Conservation (phyloP, 2,797 vertebrate species). For the Spea hammondii region DNA sequence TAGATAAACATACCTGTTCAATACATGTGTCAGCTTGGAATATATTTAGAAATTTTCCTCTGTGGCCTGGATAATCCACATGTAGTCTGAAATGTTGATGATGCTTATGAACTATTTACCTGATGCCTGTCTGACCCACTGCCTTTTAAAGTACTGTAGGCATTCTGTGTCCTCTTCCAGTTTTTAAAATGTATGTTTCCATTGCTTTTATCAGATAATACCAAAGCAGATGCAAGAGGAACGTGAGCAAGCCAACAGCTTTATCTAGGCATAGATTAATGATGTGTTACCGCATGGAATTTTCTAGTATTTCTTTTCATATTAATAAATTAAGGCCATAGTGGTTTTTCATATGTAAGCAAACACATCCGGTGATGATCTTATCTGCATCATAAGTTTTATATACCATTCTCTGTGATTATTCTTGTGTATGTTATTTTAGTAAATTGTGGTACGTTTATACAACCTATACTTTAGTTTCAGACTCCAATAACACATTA, state of each 20-base stretch:
- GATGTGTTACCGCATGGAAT: background rate
- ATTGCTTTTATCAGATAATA: constrained; percentile 40
- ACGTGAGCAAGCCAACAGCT: constrained; percentile 38
- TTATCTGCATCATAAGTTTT: no score
- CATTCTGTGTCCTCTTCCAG: constrained; percentile 12
- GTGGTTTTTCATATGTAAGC: no score
- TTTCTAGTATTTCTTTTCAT: background rate
- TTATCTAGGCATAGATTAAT: constrained; percentile 1
- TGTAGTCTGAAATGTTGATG: background rate
- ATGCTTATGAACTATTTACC: constrained; percentile 10
- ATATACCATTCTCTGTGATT: no score
- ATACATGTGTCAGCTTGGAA: no score
- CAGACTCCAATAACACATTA: constrained; percentile 33
- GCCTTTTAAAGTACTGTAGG: constrained; percentile 19
- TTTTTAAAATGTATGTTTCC: constrained; percentile 32
- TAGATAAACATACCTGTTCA: no score
- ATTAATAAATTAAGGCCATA: no score
- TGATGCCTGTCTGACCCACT: constrained; percentile 18
- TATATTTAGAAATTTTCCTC: no score
- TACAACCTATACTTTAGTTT: background rate
- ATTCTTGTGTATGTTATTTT: no score
- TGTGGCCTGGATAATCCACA: background rate
- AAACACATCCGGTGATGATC: no score
- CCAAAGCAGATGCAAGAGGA: constrained; percentile 39
- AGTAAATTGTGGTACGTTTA: background rate